Base-by-base conservation (phyloP, 2,113 vertebrate species). In the Tetrao urogallus region DNA sequence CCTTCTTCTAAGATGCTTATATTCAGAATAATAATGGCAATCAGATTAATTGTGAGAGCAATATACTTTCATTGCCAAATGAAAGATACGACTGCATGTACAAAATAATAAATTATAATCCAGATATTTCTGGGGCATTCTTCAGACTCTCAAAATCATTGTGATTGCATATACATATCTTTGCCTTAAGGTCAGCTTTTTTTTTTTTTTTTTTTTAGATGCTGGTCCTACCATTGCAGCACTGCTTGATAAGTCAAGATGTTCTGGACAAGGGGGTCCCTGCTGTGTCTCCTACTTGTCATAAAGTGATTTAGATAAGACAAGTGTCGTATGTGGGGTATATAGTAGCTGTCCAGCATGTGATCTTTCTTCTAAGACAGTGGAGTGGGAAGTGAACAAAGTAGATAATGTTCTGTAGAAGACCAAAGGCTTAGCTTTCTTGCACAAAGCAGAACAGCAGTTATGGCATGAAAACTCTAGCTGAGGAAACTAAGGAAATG, bases 11-110 rank as follows among this genome's bases (percentile, higher is more conserved):
- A 83, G 15, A 10, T 45, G 5, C 48, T 95, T 95, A 8, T 72
- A 63, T 78, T 42, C 36, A 93, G 86, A 95, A 92, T 91, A 86
- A 24, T 14, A 43, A 30, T 25, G 67, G 52, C 13, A 90, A 82
- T 5, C 5, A 81, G 15, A 86, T 82, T 80, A 95, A 94, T 89
- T 80, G 60, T 89, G 73, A 75, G 61, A 90, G 60, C 79, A 95
- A 66, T 30, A 14, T 82, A 56, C 48, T 94, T 47, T 90, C 89
- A 89, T 50, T 81, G 36, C 63, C 95, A 97, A 86, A 72, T 32
- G 7, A 18, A 47, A 50, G 45, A 58, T 11, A 5, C 1, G 42
- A 63, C 45, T 81, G 16, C 19, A 28, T 30, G 28, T 54, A n/a
- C 25, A 52, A 71, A 73, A 48, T 50, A 76, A 65, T 42, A 27